Evolutionary conservation across 2,888 invertebrate genomes (phyloP).

Genomic region (Pandemis heparana): DNA sequence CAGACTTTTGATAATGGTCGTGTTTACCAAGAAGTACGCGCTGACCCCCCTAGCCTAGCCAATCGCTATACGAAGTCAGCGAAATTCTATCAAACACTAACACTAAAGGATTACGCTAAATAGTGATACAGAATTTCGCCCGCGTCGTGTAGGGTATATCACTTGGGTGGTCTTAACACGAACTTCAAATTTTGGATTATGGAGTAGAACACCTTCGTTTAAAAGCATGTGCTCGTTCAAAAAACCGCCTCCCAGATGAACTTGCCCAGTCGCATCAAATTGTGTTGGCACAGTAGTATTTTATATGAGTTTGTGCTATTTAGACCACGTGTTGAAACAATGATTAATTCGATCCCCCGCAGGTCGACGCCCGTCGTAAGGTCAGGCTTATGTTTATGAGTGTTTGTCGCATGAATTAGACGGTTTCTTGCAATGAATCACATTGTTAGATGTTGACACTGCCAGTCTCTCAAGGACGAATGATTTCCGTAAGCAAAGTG

Average conservation of each 20-base stretch:
- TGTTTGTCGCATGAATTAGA: background rate
- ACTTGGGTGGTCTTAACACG: too few relatives aligned
- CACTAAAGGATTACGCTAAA: too few relatives aligned
- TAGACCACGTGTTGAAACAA: slow-evolving; percentile 16
- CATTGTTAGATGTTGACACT: background rate
- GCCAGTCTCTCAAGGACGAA: background rate
- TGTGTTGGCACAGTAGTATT: background rate
- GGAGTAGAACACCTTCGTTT: too few relatives aligned
- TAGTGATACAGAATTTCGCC: too few relatives aligned
- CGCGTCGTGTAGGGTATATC: too few relatives aligned
- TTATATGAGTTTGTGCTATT: background rate
- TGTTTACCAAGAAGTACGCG: too few relatives aligned
- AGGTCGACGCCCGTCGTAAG: slow-evolving; percentile 9
- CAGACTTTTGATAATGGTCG: too few relatives aligned
- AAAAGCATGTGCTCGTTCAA: background rate
- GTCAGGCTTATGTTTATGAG: background rate
- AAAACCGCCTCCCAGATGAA: background rate
- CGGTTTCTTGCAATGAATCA: background rate
- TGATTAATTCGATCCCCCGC: slow-evolving; percentile 15
- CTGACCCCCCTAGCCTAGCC: too few relatives aligned
- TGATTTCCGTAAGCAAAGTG: background rate
- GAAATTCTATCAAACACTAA: too few relatives aligned
- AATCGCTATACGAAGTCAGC: too few relatives aligned
- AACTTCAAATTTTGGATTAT: too few relatives aligned
- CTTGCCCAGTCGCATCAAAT: background rate